Evolutionary conservation across 2,113 vertebrate species (phyloP), one percentile per base, ranked within the genome.

Genomic region (Xiphias gladius): DNA sequence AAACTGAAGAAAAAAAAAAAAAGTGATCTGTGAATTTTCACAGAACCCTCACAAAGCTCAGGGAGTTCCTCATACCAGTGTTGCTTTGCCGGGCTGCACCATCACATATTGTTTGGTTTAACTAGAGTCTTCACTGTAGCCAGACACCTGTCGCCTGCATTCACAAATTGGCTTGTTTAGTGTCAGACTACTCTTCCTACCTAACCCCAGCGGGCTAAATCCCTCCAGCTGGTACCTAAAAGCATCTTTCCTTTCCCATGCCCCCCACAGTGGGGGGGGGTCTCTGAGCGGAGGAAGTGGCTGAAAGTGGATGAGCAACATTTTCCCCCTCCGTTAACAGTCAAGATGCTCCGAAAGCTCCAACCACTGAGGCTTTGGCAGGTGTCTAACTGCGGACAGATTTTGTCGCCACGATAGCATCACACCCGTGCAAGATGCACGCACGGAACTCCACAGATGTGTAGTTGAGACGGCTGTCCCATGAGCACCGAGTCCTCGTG

Each of bases 91-190:
- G 61, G 4, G 37, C 68, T 30, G 65, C 64, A 41, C 52, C 37
- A 59, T 57, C 54, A 24, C 26, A 54, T 76, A 75, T 35, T 63
- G 74, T 64, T 66, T 41, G 66, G 48, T 83, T 82, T 78, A 71
- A 69, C 62, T 73, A 5, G 52, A 71, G 26, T 55, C 63, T 55
- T 68, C 50, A 39, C 48, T 30, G 20, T 13, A 55, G 73, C 80
- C 73, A 57, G 65, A 66, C 93, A 93, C 94, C 92, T 94, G 91
- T 91, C 76, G 74, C 84, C 41, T 55, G 52, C 52, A 52, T 84
- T 91, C 85, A 88, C 46, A 77, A 26, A 76, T 35, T 32, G 77
- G 20, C 70, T 52, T 19, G 55, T 72, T 82, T 71, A 16, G 14
- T 54, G 66, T 77, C 46, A 30, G 80, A 39, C 7, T 73, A 50